Conservation (phyloP, 1,140 invertebrate genomes). For the Trinorchestia longiramus region DNA sequence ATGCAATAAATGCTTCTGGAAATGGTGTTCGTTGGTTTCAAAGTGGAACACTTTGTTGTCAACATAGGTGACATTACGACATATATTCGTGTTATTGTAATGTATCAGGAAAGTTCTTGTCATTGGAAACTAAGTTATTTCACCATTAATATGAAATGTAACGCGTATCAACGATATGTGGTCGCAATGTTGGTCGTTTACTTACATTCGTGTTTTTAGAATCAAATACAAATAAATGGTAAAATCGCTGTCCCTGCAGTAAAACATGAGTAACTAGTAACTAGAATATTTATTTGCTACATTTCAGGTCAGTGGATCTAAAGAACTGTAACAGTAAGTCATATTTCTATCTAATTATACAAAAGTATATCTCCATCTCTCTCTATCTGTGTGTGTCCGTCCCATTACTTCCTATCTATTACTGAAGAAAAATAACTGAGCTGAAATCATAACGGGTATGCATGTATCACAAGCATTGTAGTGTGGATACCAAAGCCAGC, state of each 20-base stretch:
- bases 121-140: background rate
- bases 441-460: no score
- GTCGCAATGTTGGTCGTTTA: no score
- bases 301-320: background rate
- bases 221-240: background rate
- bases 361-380: no score
- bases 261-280: background rate
- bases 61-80: background rate
- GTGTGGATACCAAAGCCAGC: no score
- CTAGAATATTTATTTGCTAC: background rate
- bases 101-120: background rate
- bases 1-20: background rate
- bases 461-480: no score
- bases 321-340: no score
- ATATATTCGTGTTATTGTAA: background rate
- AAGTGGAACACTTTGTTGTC: background rate
- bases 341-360: no score
- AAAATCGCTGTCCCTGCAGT: background rate
- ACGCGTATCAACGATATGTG: background rate
- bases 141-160: background rate
- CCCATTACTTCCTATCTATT: no score
- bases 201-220: no score
- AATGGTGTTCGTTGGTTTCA: background rate
- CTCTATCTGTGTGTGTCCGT: no score
- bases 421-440: no score